Evolutionary conservation across 2,888 invertebrate species (phyloP).

Genomic region (Gerosis bhagava): DNA sequence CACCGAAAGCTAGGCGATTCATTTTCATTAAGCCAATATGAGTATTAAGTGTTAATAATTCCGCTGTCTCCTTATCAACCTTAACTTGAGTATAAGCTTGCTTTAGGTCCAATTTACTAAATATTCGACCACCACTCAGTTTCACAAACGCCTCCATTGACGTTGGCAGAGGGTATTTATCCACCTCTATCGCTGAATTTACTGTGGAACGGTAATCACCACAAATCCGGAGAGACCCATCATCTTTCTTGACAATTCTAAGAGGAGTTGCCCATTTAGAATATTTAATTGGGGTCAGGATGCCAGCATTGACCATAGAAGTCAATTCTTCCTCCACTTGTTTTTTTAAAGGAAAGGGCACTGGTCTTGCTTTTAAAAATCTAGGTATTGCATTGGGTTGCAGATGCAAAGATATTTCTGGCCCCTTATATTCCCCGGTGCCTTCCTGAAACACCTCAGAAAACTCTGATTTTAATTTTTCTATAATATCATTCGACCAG

Average conservation of each 20-base stretch:
- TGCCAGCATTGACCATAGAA: neutral
- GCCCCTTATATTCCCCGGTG: too few relatives aligned
- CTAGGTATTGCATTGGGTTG: too few relatives aligned
- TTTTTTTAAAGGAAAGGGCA: neutral
- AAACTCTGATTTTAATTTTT: too few relatives aligned
- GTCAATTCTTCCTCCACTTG: neutral
- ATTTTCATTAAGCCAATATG: constrained; percentile 28
- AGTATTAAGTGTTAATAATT: constrained; percentile 27
- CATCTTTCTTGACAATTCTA: neutral
- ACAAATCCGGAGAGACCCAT: neutral
- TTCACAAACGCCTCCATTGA: constrained; percentile 1
- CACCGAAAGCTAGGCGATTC: constrained; percentile 28
- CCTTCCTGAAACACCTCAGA: too few relatives aligned
- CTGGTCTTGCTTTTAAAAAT: neutral
- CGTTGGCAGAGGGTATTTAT: neutral
- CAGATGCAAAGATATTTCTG: too few relatives aligned
- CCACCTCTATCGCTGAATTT: neutral
- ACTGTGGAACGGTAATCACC: constrained; percentile 1
- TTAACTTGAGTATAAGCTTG: constrained; percentile 33
- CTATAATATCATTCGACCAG: too few relatives aligned
- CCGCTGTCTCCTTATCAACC: constrained; percentile 25
- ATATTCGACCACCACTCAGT: constrained; percentile 20
- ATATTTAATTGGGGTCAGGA: neutral
- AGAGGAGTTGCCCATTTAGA: constrained; percentile 1
- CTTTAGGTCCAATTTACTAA: constrained; percentile 33